These are phyloP conservation scores for Amphimedon queenslandica DNA, from an alignment of 37 sponge, comb jelly and placozoan genomes.

Conservation along the genomic window DNA sequence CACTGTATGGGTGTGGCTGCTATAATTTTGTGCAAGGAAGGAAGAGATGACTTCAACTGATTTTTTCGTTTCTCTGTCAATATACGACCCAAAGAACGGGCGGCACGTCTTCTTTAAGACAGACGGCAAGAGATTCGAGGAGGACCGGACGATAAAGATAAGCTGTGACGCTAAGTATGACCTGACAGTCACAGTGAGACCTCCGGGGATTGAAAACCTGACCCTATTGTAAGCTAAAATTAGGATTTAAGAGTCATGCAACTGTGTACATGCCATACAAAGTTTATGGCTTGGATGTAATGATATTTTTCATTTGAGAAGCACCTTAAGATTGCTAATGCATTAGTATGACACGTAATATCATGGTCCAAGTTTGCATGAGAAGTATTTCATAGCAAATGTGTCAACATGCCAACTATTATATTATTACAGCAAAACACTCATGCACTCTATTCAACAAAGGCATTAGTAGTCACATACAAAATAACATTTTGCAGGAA, in stretches of 20 bases:
- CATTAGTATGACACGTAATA: too few relatives aligned
- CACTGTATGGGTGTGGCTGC: too few relatives aligned
- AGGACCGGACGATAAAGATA: conserved; percentile 52
- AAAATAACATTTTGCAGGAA: conserved; percentile 34
- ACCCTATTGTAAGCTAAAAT: background rate
- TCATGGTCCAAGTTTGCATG: too few relatives aligned
- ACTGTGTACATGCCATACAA: background rate
- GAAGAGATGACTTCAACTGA: too few relatives aligned
- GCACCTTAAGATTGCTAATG: too few relatives aligned
- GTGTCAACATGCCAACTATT: too few relatives aligned
- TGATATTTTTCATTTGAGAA: background rate
- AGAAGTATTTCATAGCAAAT: too few relatives aligned
- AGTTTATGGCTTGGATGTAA: background rate
- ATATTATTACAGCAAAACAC: too few relatives aligned
- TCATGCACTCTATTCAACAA: too few relatives aligned
- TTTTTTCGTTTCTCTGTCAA: conserved; percentile 22
- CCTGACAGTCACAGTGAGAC: conserved; percentile 45
- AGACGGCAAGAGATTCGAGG: conserved; percentile 64
- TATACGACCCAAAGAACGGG: conserved; percentile 23
- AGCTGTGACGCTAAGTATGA: conserved; percentile 65
- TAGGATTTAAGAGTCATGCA: background rate
- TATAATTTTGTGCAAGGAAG: too few relatives aligned
- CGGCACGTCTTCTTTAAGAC: conserved; percentile 64
- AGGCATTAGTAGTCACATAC: conserved; percentile 5
- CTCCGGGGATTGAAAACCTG: background rate